Conservation (phyloP, 2,113 vertebrate genomes). For the Columba janthina region DNA sequence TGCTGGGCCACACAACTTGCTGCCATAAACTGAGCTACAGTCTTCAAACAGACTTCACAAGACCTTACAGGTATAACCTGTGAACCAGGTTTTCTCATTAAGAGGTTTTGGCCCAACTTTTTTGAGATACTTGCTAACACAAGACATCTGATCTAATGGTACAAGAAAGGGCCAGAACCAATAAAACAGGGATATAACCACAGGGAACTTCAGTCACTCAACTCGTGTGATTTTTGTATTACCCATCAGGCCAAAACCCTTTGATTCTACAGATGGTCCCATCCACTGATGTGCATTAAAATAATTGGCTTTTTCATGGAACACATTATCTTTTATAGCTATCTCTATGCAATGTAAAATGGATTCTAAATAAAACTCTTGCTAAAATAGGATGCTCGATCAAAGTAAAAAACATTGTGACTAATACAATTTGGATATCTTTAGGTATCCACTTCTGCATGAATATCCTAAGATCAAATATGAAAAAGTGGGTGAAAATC, state of each 20-base stretch:
- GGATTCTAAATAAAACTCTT: not conserved
- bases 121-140: not conserved
- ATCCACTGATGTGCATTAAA: not conserved
- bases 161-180: not conserved
- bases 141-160: not conserved
- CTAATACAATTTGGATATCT: accelerated
- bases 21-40: not conserved
- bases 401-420: not conserved
- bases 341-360: not conserved
- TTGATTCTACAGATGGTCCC: not conserved
- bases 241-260: not conserved
- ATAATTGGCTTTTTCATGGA: not conserved
- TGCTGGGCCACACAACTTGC: not conserved
- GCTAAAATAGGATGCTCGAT: not conserved
- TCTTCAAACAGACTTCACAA: not conserved
- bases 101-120: not conserved
- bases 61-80: not conserved
- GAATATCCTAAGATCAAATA: not conserved
- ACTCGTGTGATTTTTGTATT: not conserved
- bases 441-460: not conserved
- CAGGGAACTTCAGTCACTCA: not conserved
- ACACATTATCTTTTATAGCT: not conserved
- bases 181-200: not conserved
- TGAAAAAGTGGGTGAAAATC: not conserved
- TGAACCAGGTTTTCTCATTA: accelerated